Base-by-base conservation (phyloP, 2,797 vertebrate species). In the Atherinosoma microstoma region DNA sequence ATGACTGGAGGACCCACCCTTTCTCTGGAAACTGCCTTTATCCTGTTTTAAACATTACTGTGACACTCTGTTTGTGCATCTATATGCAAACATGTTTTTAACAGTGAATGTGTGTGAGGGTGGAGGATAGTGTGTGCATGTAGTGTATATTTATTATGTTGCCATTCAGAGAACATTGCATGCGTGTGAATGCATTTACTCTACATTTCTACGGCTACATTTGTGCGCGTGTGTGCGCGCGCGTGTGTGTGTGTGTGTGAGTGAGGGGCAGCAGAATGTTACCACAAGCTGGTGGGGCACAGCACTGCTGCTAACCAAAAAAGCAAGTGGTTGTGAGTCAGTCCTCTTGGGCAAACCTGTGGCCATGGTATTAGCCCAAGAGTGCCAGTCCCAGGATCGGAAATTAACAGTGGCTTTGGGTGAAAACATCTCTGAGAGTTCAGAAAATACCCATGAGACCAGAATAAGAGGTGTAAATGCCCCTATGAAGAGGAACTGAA, bases 281-380 rank as follows among this genome's bases (percentile, higher is more conserved):
- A 92, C 92, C 91, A 86, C 90, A 92, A 81, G 84, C 88, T 89
- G 88, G 82, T 85, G 88, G 85, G 85, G 88, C 85, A 68, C 77
- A 83, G 88, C 75, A 88, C 76, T 78, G 77, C 72, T 83, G 78
- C 85, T 90, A 87, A 86, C 89, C 91, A 92, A 81, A 84, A 84
- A 84, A 87, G 88, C 89, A 80, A 91, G 90, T 73, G 84, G 88
- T 92, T 86, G 91, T 94, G 92, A 94, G 90, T 93, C 92, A 94
- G 87, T 90, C 83, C 84, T 84, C 76, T 36, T 76, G 67, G 89
- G 87, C 89, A 87, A 88, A 89, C 74, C 84, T 87, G 78, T 76
- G 88, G 86, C 89, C 64, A 60, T 67, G 76, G 77, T 84, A 84
- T 87, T 82, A 90, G 76, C 75, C 76, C 74, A 64, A 68, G 79